Percentiles rank a stretch among this genome's conserved stretches.
Evolutionary conservation across 2,888 invertebrate genomes (phyloP).

Genomic region (Desoria tigrina): DNA sequence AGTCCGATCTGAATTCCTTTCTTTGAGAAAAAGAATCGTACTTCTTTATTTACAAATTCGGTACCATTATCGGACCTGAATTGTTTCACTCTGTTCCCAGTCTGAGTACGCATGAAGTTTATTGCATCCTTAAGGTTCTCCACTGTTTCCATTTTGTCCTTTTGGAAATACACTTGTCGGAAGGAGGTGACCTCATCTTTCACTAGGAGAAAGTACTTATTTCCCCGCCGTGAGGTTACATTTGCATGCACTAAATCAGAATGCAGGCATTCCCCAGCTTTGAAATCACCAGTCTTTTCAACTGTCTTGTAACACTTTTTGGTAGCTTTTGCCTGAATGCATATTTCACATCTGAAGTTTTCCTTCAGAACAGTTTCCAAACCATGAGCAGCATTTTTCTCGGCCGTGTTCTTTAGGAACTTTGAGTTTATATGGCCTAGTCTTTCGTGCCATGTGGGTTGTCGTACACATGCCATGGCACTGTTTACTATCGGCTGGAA

Average conservation of each 20-base stretch:
- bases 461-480: conserved; percentile 17
- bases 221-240: conserved; percentile 8
- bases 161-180: conserved; percentile 26
- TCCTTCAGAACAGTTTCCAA: conserved; percentile 14
- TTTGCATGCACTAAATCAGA: conserved; percentile 21
- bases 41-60: conserved; percentile 17
- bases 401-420: conserved; percentile 26
- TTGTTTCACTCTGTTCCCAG: conserved; percentile 18
- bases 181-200: conserved; percentile 29
- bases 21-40: conserved; percentile 16
- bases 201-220: conserved; percentile 29
- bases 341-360: conserved; percentile 20
- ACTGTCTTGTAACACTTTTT: conserved; percentile 15
- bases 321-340: conserved; percentile 25
- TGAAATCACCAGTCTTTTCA: neutral
- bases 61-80: conserved; percentile 31
- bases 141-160: conserved; percentile 19
- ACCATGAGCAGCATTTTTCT: conserved; percentile 27
- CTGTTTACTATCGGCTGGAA: conserved; percentile 22
- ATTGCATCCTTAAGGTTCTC: conserved; percentile 21
- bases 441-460: conserved; percentile 31
- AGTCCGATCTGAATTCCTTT: conserved; percentile 12
- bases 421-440: conserved; percentile 28
- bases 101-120: conserved; percentile 23
- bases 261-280: neutral